Percentiles rank a stretch among this genome's conserved stretches.
phyloP scores from a whole-genome alignment of 1,140 invertebrate species.

The Lethrus apterus region DNA sequence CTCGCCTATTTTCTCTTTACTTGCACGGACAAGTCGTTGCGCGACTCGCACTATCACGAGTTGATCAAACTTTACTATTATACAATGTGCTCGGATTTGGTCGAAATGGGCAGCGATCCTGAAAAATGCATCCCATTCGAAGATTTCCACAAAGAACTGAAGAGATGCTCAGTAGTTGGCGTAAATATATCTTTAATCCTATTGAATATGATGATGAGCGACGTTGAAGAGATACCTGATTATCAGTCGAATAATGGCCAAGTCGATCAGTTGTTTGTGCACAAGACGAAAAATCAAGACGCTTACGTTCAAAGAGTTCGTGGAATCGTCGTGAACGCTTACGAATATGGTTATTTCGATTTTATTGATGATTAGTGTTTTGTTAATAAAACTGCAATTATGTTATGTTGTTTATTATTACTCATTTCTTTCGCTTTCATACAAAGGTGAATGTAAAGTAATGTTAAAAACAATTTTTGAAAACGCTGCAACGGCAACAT shows the following conservation, averaged over 20 bases:
- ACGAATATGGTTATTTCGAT: too few species aligned
- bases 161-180: neutral
- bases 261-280: neutral
- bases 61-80: neutral
- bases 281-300: too few species aligned
- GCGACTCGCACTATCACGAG: neutral
- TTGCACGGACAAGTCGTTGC: neutral
- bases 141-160: neutral
- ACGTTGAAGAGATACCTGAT: neutral
- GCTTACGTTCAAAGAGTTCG: too few species aligned
- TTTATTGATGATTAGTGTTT: too few species aligned
- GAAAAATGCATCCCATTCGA: neutral
- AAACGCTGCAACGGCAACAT: too few species aligned
- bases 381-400: too few species aligned
- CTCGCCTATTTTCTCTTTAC: neutral
- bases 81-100: neutral
- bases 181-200: neutral
- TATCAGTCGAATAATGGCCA: neutral
- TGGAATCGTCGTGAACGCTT: too few species aligned
- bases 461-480: too few species aligned
- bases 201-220: neutral
- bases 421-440: too few species aligned
- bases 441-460: too few species aligned
- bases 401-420: too few species aligned
- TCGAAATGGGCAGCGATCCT: neutral